A percentile compares a stretch with the other conserved stretches of the same genome.
Conservation (phyloP, 2,888 invertebrate species). For the Cyclophora punctaria region DNA sequence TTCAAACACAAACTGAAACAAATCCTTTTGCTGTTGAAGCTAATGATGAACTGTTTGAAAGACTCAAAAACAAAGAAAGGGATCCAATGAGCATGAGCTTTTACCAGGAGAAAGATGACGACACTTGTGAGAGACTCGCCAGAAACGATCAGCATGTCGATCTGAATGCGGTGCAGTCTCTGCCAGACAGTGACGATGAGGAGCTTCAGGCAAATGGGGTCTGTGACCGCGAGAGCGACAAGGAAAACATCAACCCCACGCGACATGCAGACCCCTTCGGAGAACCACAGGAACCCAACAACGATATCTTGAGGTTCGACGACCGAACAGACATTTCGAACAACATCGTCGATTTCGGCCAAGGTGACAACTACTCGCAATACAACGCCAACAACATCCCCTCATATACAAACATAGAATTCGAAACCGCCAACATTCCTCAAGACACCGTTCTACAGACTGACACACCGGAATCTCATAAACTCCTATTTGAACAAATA, state of each 20-base stretch:
- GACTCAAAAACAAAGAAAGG: constrained; percentile 72
- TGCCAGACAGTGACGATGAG: constrained; percentile 73
- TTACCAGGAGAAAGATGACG: constrained; percentile 77
- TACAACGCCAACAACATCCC: constrained; percentile 45
- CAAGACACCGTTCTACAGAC: constrained; percentile 52
- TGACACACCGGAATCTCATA: constrained; percentile 70
- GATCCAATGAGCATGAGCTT: constrained; percentile 81
- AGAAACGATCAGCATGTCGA: constrained; percentile 64
- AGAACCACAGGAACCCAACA: constrained; percentile 48
- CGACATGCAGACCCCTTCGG: constrained; percentile 37
- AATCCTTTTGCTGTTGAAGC: constrained; percentile 63
- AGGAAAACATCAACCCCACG: constrained; percentile 55
- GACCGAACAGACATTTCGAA: constrained; percentile 38
- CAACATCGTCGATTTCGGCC: constrained; percentile 34
- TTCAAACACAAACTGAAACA: constrained; percentile 61
- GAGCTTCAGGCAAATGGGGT: constrained; percentile 48
- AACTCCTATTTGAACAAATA: constrained; percentile 66
- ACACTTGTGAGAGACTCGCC: constrained; percentile 58
- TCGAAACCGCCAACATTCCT: constrained; percentile 42
- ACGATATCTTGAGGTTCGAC: constrained; percentile 54
- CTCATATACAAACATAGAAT: constrained; percentile 45
- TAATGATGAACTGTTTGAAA: constrained; percentile 65
- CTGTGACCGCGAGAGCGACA: constrained; percentile 41
- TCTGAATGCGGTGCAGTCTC: constrained; percentile 74
- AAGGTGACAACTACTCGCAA: constrained; percentile 44